Conservation (phyloP, 2,888 invertebrate genomes). For the Trissolcus japonicus region DNA sequence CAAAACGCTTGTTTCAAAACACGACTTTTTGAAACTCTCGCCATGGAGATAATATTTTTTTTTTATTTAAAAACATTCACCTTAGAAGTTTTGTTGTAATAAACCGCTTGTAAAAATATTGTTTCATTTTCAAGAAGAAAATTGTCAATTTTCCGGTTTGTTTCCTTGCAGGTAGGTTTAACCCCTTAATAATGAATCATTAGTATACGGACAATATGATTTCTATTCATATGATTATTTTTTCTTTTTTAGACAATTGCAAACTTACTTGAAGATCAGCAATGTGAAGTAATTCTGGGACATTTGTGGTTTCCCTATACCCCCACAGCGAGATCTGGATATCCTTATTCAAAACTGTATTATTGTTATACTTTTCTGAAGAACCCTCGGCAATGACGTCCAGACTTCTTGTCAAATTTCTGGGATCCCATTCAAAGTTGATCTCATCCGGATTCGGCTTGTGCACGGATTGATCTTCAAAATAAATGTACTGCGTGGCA, state of each 20-base stretch:
- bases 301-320: constrained; percentile 89
- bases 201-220: no score
- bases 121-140: no score
- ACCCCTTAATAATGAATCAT: no score
- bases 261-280: constrained; percentile 81
- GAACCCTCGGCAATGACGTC: constrained; percentile 77
- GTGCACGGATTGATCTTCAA: constrained; percentile 85
- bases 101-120: no score
- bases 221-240: no score
- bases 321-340: constrained; percentile 92
- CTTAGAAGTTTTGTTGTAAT: no score
- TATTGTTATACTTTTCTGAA: constrained; percentile 42
- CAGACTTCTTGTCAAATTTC: constrained; percentile 88
- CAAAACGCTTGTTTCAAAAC: no score
- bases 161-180: no score
- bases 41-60: no score
- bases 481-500: constrained; percentile 90
- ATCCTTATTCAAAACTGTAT: constrained; percentile 68
- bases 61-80: no score
- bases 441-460: constrained; percentile 83
- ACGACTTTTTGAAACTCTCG: no score
- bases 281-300: constrained; percentile 89
- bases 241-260: background rate
- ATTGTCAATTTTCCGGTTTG: no score
- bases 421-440: constrained; percentile 88